Base-by-base conservation (phyloP, 2,113 vertebrate genomes). In the Oreochromis aureus region DNA sequence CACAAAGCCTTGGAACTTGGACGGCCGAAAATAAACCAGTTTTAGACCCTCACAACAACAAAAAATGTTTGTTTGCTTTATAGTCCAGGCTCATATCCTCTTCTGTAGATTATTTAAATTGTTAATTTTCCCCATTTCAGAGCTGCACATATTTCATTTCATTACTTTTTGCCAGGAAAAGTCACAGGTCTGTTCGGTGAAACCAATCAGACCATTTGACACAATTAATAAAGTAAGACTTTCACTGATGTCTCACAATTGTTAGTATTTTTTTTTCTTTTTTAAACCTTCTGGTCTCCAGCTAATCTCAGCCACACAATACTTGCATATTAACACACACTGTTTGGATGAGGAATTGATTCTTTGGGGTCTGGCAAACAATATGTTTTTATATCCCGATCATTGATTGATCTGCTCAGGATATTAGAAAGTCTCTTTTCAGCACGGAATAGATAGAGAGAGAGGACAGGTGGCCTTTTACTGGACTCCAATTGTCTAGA, bases 391-490 rank as follows among this genome's bases (percentile, higher is more conserved):
- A 63, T 8, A 58, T 82, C 27, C 13, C 1, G 10, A 30, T 73
- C 61, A 32, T 12, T 81, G 58, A 90, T 46, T 91, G 32, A 83
- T 69, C 66, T 36, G 48, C 71, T 46, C 56, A 18, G 63, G 41
- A 71, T 73, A 83, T 83, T 87, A 63, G 79, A 59, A 85, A 34
- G 61, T 19, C 32, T 78, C 15, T 55, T 91, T 87, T 89, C 41
- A 76, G 39, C 8, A 11, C 34, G 81, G 66, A 87, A 90, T 48
- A 44, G 55, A 89, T 82, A 85, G 78, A 76, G 8, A 54, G 22
- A 71, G 5, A 84, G 46, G 53, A 63, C 76, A 5, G 30, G 19
- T 91, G 93, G 95, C 93, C 96, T 93, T 93, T 94, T 92, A 87
- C 84, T 54, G 76, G 93, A 90, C 88, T 86, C 85, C 91, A 55